Conservation (phyloP, 1,140 invertebrate genomes). For the Orchesella cincta region DNA sequence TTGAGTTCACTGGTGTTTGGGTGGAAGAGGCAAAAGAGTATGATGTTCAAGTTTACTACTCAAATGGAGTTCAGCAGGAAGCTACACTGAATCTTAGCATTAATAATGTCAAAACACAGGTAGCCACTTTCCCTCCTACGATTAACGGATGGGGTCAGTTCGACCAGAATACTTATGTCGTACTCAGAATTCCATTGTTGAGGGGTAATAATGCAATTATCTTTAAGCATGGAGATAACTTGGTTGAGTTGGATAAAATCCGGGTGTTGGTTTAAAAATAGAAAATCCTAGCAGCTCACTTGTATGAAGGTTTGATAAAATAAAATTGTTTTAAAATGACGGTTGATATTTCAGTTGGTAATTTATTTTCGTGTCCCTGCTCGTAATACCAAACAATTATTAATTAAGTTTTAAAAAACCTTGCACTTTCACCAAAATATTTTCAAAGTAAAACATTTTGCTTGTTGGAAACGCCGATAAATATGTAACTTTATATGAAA, state of each 20-base stretch:
- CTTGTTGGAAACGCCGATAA: no score
- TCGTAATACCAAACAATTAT: no score
- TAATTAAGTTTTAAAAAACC: no score
- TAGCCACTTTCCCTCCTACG: constrained; percentile 14
- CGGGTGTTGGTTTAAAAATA: no score
- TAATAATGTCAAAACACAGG: constrained; percentile 27
- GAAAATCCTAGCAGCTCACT: no score
- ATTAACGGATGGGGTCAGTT: constrained; percentile 38
- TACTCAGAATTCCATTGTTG: constrained; percentile 3
- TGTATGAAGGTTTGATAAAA: no score
- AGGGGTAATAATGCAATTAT: constrained; percentile 43
- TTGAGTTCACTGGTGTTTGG: constrained; percentile 47
- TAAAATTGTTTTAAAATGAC: no score
- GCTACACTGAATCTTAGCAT: constrained; percentile 22
- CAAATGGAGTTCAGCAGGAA: constrained; percentile 31
- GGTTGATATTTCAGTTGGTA: no score
- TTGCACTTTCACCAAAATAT: no score
- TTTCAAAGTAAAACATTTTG: no score
- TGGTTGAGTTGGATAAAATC: constrained; percentile 36
- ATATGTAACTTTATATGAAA: no score
- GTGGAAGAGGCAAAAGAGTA: constrained; percentile 31
- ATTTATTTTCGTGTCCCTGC: no score
- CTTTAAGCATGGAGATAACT: constrained; percentile 22
- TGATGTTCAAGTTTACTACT: constrained; percentile 37
- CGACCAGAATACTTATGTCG: constrained; percentile 10